Conservation (phyloP, 2,888 invertebrate species). For the Parthenolecanium corni region DNA sequence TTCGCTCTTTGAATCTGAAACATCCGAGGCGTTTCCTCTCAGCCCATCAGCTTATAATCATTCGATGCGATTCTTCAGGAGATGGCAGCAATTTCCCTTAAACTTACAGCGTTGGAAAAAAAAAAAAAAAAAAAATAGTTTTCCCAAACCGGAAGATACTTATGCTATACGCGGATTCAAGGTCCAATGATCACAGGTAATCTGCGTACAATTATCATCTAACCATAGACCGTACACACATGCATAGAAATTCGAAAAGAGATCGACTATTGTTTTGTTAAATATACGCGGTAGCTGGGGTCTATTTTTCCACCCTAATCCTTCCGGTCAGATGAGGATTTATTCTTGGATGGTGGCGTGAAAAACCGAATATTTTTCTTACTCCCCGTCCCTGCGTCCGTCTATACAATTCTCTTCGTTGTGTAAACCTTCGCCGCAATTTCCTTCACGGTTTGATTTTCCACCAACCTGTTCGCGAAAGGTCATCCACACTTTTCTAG, state of each 20-base stretch:
- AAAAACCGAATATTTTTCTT: no score
- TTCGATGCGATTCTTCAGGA: no score
- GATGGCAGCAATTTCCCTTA: no score
- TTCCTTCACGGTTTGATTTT: conserved; percentile 7
- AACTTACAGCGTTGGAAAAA: no score
- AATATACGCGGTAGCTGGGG: no score
- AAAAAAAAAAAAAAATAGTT: neutral
- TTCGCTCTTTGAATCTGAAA: no score
- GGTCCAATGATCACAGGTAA: conserved; percentile 28
- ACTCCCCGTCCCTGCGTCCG: neutral
- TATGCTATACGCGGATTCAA: conserved; percentile 17
- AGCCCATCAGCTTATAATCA: no score
- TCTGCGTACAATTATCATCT: conserved; percentile 9
- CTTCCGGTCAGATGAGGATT: no score
- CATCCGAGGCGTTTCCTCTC: no score
- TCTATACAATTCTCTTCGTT: conserved; percentile 12
- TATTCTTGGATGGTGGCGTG: no score
- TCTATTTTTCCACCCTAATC: no score
- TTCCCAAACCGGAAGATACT: conserved; percentile 23
- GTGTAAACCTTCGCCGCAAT: conserved; percentile 23
- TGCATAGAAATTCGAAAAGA: neutral
- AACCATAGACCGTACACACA: conserved; percentile 4
- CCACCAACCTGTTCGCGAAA: conserved; percentile 1
- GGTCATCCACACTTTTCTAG: conserved; percentile 15
- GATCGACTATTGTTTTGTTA: conserved; percentile 24